Percentiles rank a stretch among this genome's conserved stretches.
Conservation (phyloP, 2,113 vertebrate species). For the Rafetus swinhoei region DNA sequence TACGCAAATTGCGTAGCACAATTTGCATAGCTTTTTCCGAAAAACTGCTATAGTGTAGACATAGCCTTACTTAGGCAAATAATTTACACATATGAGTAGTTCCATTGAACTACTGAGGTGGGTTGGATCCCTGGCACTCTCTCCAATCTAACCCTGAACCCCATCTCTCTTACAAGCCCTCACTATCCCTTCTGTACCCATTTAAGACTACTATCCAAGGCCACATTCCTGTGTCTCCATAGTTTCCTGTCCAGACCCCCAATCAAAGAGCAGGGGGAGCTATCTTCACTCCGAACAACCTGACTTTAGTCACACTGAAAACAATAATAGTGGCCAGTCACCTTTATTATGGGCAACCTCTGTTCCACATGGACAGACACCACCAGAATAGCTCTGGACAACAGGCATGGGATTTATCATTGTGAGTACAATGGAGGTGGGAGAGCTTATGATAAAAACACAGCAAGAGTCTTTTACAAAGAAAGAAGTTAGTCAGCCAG, state of each 20-base stretch:
- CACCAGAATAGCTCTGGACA: neutral
- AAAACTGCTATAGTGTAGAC: no score
- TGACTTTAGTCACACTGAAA: neutral
- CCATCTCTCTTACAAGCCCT: fast-evolving
- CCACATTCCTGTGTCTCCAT: neutral
- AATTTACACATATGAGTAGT: neutral
- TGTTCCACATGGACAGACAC: neutral
- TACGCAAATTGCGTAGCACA: no score
- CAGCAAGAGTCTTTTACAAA: fast-evolving
- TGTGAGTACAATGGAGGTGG: neutral
- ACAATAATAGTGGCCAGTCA: fast-evolving
- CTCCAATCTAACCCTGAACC: neutral
- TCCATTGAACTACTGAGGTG: neutral
- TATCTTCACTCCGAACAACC: neutral
- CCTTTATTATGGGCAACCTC: neutral
- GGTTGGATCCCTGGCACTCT: neutral
- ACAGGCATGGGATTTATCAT: neutral
- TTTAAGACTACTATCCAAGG: neutral
- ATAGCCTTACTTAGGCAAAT: neutral
- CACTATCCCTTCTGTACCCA: neutral
- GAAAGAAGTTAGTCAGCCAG: neutral
- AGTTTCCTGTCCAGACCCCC: neutral
- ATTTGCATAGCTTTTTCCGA: no score
- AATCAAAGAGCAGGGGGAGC: neutral
- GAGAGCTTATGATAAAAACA: neutral